Percentiles rank a stretch among this genome's conserved stretches.
Conservation (phyloP, 2,797 vertebrate genomes). For the Diplodus puntazzo region DNA sequence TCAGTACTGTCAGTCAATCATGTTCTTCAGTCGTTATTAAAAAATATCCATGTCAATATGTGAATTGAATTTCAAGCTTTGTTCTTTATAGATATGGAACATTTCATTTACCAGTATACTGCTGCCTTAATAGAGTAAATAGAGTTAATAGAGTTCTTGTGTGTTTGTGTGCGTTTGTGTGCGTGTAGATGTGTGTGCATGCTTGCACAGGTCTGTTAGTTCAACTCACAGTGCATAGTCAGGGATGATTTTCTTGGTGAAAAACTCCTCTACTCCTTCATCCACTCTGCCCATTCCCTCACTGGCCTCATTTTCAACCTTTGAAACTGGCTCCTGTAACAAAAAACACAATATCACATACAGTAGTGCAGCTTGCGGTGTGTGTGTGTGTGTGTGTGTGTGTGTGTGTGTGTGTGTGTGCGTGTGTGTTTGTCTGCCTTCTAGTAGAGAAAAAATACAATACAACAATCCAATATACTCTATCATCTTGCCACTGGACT, state of each 20-base stretch:
- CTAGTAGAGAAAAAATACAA: not conserved
- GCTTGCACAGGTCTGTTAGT: not conserved
- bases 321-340: conserved; percentile 86
- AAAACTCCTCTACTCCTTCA: conserved; percentile 97
- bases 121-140: not conserved
- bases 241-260: conserved; percentile 93
- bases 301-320: conserved; percentile 89
- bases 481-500: no score
- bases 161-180: conserved; percentile 12
- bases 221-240: conserved; percentile 90
- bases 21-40: not conserved
- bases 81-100: not conserved
- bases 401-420: not conserved
- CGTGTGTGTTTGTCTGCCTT: not conserved
- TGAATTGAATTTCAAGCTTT: not conserved
- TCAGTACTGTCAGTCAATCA: not conserved
- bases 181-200: conserved; percentile 15
- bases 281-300: conserved; percentile 92
- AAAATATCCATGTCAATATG: not conserved
- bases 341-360: conserved; percentile 23
- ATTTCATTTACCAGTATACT: not conserved
- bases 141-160: no score
- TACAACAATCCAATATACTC: not conserved
- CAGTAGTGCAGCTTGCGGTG: conserved; percentile 6
- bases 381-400: not conserved